These are phyloP conservation scores for Muntiacus muntjak DNA, from an alignment of 2,113 vertebrate species.

Conservation along the genomic window DNA sequence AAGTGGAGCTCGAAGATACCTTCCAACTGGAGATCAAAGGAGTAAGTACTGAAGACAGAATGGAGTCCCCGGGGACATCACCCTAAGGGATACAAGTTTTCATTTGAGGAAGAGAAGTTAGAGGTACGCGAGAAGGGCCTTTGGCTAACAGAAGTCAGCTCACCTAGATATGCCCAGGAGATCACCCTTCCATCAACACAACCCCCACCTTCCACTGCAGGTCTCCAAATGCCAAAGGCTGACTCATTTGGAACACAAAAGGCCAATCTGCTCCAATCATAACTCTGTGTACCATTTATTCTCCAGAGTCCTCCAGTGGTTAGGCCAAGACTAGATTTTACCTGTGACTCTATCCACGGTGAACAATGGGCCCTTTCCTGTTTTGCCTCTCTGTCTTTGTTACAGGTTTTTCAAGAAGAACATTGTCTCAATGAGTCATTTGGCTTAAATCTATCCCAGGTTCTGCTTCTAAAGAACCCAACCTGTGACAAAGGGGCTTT, in stretches of 20 bases:
- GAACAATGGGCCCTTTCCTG: background rate
- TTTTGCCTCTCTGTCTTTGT: background rate
- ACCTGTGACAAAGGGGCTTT: background rate
- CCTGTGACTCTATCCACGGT: background rate
- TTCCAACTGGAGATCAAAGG: background rate
- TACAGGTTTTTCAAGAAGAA: background rate
- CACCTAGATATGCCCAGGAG: background rate
- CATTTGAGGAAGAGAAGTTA: background rate
- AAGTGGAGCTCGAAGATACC: background rate
- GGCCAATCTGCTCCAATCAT: background rate
- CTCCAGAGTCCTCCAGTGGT: background rate
- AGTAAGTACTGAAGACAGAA: background rate
- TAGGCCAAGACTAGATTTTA: background rate
- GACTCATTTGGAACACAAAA: background rate
- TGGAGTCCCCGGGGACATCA: background rate
- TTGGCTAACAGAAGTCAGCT: background rate
- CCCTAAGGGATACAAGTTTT: background rate
- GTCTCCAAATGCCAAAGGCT: background rate
- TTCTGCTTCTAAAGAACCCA: background rate
- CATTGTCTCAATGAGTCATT: background rate
- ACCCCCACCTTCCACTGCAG: background rate
- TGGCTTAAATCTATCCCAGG: background rate
- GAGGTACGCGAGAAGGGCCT: background rate
- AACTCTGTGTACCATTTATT: background rate
- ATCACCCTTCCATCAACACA: background rate